Evolutionary conservation across 2,888 invertebrate genomes (phyloP).

Genomic region (Conomelus anceps): DNA sequence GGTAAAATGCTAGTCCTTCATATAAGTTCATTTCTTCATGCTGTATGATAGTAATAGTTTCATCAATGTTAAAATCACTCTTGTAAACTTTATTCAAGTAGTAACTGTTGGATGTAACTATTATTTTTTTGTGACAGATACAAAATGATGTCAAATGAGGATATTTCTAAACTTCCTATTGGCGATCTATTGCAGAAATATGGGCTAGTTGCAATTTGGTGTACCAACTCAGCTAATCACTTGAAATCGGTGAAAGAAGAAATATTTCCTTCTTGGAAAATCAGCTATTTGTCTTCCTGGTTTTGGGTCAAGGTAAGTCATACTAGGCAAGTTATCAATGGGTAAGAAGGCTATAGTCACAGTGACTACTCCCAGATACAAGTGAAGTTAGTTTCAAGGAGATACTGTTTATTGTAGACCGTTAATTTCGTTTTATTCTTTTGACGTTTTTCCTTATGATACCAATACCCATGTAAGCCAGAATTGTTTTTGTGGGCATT

Average conservation of each 20-base stretch:
- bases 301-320: conserved; percentile 75
- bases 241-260: conserved; percentile 57
- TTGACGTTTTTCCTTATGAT: too few species aligned
- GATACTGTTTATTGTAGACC: conserved; percentile 1
- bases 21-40: too few species aligned
- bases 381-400: too few species aligned
- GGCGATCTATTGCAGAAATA: conserved; percentile 52
- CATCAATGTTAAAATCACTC: neutral
- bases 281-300: conserved; percentile 66
- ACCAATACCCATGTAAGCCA: too few species aligned
- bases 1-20: too few species aligned
- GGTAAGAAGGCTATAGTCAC: too few species aligned
- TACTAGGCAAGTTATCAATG: too few species aligned
- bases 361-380: too few species aligned
- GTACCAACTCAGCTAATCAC: conserved; percentile 76
- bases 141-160: conserved; percentile 69
- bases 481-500: too few species aligned
- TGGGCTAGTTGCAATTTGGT: conserved; percentile 80
- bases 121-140: conserved; percentile 51
- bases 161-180: conserved; percentile 64
- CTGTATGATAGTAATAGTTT: too few species aligned
- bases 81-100: too few species aligned
- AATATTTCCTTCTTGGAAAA: conserved; percentile 74
- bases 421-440: too few species aligned
- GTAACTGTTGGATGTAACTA: neutral